Conservation (phyloP, 2,797 vertebrate genomes). For the Lepilemur ruficaudatus region DNA sequence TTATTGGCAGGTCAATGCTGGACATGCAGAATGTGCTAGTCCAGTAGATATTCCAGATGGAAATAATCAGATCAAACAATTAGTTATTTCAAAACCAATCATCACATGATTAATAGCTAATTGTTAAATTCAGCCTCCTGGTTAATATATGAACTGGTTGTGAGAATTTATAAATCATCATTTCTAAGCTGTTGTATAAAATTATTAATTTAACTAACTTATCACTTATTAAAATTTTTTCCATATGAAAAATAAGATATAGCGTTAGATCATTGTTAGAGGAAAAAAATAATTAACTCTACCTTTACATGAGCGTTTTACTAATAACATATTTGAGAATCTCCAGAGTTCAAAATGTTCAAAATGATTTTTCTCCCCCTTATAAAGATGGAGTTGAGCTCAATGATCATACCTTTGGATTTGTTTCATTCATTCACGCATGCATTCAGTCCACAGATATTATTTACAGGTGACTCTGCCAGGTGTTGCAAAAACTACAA, state of each 20-base stretch:
- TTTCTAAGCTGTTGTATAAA: constrained; percentile 9
- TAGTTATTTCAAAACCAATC: constrained; percentile 12
- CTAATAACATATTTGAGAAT: neutral
- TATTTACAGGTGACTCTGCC: neutral
- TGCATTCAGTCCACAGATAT: neutral
- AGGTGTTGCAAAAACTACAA: neutral
- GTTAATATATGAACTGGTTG: neutral
- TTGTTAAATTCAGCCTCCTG: neutral
- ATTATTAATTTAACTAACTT: constrained; percentile 34
- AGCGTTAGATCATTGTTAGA: neutral
- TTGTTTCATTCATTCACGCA: neutral
- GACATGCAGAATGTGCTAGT: neutral
- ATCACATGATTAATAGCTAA: neutral
- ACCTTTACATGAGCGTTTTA: neutral
- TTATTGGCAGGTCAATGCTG: neutral
- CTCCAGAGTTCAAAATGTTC: neutral
- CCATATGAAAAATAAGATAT: neutral
- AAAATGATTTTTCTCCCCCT: neutral
- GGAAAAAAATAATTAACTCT: neutral
- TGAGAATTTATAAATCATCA: neutral
- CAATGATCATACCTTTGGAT: neutral
- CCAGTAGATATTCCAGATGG: neutral
- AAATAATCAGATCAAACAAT: neutral
- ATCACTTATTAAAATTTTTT: constrained; percentile 31
- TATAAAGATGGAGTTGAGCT: neutral